Conservation (phyloP, 2,797 vertebrate genomes). For the Xiphorhynchus erythropygius region DNA sequence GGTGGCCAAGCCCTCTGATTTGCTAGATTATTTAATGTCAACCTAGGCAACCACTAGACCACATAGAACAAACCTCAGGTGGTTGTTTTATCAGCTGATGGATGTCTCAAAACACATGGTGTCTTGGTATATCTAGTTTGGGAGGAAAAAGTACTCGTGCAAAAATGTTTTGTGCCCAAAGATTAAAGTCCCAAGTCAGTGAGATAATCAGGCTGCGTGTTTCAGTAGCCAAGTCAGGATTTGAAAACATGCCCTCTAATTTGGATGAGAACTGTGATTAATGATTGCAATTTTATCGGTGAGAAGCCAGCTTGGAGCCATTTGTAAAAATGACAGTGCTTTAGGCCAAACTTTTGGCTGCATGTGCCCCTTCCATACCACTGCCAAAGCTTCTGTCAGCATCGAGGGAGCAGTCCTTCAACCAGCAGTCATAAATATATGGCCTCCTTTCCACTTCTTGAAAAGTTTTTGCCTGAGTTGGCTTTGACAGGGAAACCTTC, state of each 20-base stretch:
- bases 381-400: background rate
- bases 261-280: constrained; percentile 38
- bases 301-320: constrained; percentile 5
- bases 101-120: background rate
- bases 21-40: background rate
- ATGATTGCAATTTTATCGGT: constrained; percentile 22
- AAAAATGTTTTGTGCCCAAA: background rate
- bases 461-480: background rate
- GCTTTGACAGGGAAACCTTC: background rate
- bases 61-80: background rate
- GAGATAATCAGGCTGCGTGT: background rate
- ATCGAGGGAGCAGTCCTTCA: background rate
- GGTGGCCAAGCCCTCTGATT: background rate
- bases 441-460: background rate
- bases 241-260: background rate
- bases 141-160: background rate
- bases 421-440: background rate
- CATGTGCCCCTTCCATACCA: background rate
- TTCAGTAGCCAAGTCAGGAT: background rate
- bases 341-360: background rate
- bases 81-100: background rate
- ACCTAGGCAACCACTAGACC: background rate
- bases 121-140: background rate
- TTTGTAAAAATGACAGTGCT: constrained; percentile 49
- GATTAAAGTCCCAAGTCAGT: background rate